These are phyloP conservation scores for Turdus rufiventris DNA, from an alignment of 2,113 vertebrate species.

Conservation along the genomic window DNA sequence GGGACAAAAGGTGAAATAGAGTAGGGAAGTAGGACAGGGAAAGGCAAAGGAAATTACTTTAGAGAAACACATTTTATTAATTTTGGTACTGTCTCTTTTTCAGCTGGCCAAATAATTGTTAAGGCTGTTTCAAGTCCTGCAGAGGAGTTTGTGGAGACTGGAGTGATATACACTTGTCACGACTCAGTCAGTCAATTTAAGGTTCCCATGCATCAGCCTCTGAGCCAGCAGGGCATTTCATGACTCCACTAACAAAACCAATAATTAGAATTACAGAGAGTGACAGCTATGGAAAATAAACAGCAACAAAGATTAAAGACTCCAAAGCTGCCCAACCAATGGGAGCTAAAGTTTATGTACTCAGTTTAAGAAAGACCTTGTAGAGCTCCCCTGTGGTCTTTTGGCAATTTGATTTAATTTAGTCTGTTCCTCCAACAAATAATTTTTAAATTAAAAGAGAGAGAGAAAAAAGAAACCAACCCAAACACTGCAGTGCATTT, in stretches of 20 bases:
- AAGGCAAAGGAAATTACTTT: conserved; percentile 64
- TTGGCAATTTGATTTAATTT: conserved; percentile 52
- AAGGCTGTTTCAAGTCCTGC: conserved; percentile 30
- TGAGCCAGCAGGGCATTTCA: conserved; percentile 18
- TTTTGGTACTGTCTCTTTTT: conserved; percentile 55
- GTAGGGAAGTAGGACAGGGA: background rate
- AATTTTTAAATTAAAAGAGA: conserved; percentile 53
- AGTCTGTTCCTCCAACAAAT: conserved; percentile 45
- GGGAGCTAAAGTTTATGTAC: conserved; percentile 18
- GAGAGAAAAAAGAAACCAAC: background rate
- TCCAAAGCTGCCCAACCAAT: background rate
- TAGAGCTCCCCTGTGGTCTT: conserved; percentile 32
- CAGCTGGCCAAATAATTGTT: conserved; percentile 36
- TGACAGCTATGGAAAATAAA: conserved; percentile 63
- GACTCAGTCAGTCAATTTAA: background rate
- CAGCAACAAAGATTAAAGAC: conserved; percentile 53
- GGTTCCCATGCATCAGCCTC: conserved; percentile 21
- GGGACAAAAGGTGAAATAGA: conserved; percentile 57
- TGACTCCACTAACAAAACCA: conserved; percentile 46
- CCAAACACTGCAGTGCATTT: background rate
- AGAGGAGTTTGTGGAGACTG: background rate
- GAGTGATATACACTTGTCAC: conserved; percentile 17
- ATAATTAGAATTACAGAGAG: conserved; percentile 50
- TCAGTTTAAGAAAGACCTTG: conserved; percentile 19
- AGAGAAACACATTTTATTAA: conserved; percentile 61